Base-by-base conservation (phyloP, 2,888 invertebrate genomes). In the Mactromeris polynyma region DNA sequence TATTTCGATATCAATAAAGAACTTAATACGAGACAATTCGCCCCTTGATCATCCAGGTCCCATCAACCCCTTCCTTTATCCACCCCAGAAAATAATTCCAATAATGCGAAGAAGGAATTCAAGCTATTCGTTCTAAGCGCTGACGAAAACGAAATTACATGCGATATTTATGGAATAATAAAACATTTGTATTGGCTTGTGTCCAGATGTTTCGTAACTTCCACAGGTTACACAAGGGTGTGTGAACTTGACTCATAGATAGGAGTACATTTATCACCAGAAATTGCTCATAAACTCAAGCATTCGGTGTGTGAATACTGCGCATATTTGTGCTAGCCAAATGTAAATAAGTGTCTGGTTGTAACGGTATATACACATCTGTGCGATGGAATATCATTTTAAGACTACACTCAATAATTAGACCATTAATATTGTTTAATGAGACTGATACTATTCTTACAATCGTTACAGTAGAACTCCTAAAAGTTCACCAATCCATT, bases 31-130 rank as follows among this genome's bases (percentile, higher is more conserved):
- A 26, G 1, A 64, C 11, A 26, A 26, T 26, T 26, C 26, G 11
- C 11, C 11, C 26, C 3, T 26, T 64, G 26, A 64, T 64, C 4
- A 26, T 58, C 26, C 26, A 26, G 58, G n/a, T 64, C n/a, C 51
- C n/a, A n/a, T 64, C 26, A n/a, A 26, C 33, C 73, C 19, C 73
- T 14, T 36, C 14, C 73, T 17, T 33, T 33, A 33, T 73, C 73
- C 31, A 73, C 36, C 17, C 73, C 73, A 36, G 73, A 73, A 36
- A 73, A 73, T 73, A 36, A 73, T 73, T 73, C 73, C 73, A 73
- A 73, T 36, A 73, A 17, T 14, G 1, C 2, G 33, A 73, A 26
- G 26, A 33, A 73, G 19, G 73, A 73, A 73, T 73, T 73, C 14
- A 2, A 73, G 73, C 33, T 17, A 73, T 73, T 73, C 36, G 33